Conservation (phyloP, 92 coral and sea anemone genomes). For the Siderastrea radians region DNA sequence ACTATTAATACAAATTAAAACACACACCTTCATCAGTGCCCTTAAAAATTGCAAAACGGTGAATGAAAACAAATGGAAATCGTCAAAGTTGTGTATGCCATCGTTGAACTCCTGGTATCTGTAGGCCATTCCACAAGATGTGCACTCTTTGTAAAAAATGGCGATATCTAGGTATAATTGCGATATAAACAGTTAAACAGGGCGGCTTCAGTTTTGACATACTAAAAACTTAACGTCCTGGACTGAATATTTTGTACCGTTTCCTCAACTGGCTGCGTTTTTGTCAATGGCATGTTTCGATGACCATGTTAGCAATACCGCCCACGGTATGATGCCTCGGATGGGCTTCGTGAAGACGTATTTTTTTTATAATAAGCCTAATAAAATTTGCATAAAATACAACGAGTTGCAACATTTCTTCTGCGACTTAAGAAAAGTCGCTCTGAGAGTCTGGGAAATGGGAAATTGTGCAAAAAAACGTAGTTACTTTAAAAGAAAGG, state of each 20-base stretch:
- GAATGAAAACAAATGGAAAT: conserved; percentile 31
- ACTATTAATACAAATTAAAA: not conserved
- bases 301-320: too few relatives aligned
- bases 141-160: conserved; percentile 23
- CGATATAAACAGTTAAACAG: not conserved
- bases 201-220: not conserved
- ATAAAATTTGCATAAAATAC: too few relatives aligned
- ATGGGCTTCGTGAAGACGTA: too few relatives aligned
- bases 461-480: too few relatives aligned
- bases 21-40: not conserved
- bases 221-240: not conserved
- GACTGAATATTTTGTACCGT: not conserved
- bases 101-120: conserved; percentile 5
- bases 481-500: too few relatives aligned
- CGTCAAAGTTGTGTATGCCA: not conserved
- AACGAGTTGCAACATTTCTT: too few relatives aligned
- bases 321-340: too few relatives aligned
- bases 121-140: conserved; percentile 33
- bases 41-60: not conserved
- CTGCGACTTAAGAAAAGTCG: too few relatives aligned
- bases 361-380: too few relatives aligned
- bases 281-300: too few relatives aligned
- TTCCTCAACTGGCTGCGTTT: not conserved
- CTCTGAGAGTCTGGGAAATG: too few relatives aligned
- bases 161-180: not conserved